These are phyloP conservation scores for Horisme vitalbata DNA, from an alignment of 2,888 invertebrate species.

Conservation along the genomic window DNA sequence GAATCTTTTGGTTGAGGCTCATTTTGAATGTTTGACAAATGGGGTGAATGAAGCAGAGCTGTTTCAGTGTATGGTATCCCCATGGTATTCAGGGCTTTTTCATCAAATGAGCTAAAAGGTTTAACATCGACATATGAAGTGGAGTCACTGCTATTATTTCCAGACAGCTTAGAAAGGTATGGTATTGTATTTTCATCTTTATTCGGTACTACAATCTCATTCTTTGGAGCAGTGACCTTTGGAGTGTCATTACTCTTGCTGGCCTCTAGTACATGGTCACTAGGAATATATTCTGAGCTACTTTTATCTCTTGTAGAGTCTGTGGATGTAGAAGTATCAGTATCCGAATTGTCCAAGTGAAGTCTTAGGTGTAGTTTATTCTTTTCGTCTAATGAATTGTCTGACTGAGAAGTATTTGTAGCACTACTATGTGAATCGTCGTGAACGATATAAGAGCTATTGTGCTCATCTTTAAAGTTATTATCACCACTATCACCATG, in stretches of 20 bases:
- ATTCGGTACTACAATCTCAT: background rate
- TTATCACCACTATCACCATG: conserved; percentile 37
- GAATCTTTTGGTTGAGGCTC: conserved; percentile 40
- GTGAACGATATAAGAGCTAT: conserved; percentile 73
- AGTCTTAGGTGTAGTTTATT: conserved; percentile 68
- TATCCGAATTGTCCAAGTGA: conserved; percentile 72
- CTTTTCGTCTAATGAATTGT: conserved; percentile 74
- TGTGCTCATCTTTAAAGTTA: conserved; percentile 59
- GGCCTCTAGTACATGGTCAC: conserved; percentile 53
- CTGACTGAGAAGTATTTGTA: conserved; percentile 69
- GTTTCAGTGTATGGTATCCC: conserved; percentile 45
- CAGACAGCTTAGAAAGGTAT: conserved; percentile 43
- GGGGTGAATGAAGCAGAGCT: conserved; percentile 34
- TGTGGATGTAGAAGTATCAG: conserved; percentile 75
- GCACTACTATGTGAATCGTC: conserved; percentile 66
- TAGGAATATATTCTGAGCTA: conserved; percentile 72
- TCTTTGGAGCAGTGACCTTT: conserved; percentile 11
- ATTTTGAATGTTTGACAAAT: conserved; percentile 27
- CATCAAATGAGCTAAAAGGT: conserved; percentile 58
- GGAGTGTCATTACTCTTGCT: conserved; percentile 36
- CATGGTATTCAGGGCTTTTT: conserved; percentile 59
- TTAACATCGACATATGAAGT: conserved; percentile 73
- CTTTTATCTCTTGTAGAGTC: conserved; percentile 69
- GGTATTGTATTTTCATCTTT: conserved; percentile 36
- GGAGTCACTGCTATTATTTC: conserved; percentile 68